A percentile compares a stretch with the other conserved stretches of the same genome.
Evolutionary conservation across 1,140 invertebrate species (phyloP).

Genomic region (Homalodisca vitripennis): DNA sequence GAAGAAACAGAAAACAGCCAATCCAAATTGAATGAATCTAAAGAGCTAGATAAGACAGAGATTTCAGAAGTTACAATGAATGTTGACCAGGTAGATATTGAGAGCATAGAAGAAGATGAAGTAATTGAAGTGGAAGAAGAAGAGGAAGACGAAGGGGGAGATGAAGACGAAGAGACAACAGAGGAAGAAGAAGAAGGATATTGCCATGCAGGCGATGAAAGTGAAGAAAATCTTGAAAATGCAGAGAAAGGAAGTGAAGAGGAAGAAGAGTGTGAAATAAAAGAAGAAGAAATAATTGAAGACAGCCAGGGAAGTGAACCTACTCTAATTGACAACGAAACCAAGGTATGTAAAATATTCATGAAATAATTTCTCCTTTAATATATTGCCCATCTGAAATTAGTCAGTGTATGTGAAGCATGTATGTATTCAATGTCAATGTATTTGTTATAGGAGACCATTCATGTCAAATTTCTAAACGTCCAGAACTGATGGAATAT

Average conservation of each 20-base stretch:
- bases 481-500: too few relatives aligned
- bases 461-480: too few relatives aligned
- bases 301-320: constrained; percentile 29
- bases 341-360: not conserved
- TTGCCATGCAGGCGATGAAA: too few relatives aligned
- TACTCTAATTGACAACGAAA: not conserved
- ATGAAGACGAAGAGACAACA: constrained; percentile 41
- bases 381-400: too few relatives aligned
- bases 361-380: too few relatives aligned
- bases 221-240: too few relatives aligned
- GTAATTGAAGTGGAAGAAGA: constrained; percentile 14
- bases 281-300: constrained; percentile 44
- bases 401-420: too few relatives aligned
- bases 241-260: too few relatives aligned
- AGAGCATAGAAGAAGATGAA: constrained; percentile 10
- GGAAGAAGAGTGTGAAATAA: constrained; percentile 37
- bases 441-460: too few relatives aligned
- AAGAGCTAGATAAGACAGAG: not conserved
- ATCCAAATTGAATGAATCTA: too few relatives aligned
- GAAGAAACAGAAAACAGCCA: constrained; percentile 40
- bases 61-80: not conserved
- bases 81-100: not conserved
- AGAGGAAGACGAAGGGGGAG: constrained; percentile 32
- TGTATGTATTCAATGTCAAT: too few relatives aligned
- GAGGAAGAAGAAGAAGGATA: constrained; percentile 44